These are phyloP conservation scores for Planiliza haematocheilus DNA, from an alignment of 2,113 vertebrate genomes.

Conservation along the genomic window DNA sequence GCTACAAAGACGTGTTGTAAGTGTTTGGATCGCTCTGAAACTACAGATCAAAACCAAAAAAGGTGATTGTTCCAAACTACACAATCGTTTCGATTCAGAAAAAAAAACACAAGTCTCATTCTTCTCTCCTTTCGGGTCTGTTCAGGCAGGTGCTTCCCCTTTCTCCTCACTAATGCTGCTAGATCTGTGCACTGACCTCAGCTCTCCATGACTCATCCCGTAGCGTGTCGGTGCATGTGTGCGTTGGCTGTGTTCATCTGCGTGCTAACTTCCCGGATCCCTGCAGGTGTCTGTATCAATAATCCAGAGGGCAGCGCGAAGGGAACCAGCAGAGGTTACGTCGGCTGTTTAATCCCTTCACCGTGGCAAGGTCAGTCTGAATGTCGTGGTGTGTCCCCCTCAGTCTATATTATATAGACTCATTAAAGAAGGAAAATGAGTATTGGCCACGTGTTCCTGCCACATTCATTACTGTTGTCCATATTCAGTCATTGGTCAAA, in stretches of 20 bases:
- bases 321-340: conserved; percentile 45
- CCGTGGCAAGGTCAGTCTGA: conserved; percentile 11
- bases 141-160: conserved; percentile 75
- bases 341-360: conserved; percentile 34
- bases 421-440: neutral
- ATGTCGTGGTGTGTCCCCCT: conserved; percentile 3
- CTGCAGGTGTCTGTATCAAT: conserved; percentile 68
- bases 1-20: too few relatives aligned
- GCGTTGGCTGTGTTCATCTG: conserved; percentile 57
- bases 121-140: neutral
- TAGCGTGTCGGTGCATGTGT: conserved; percentile 43
- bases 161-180: conserved; percentile 54
- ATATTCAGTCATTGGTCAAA: too few relatives aligned
- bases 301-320: conserved; percentile 43
- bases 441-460: too few relatives aligned
- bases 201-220: conserved; percentile 69
- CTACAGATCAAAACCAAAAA: too few relatives aligned
- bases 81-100: too few relatives aligned
- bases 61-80: too few relatives aligned
- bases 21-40: too few relatives aligned
- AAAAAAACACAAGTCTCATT: neutral
- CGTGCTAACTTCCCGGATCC: conserved; percentile 66
- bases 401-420: neutral
- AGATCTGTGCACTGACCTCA: conserved; percentile 73
- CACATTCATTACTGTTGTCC: too few relatives aligned